Base-by-base conservation (phyloP, 2,888 invertebrate species). In the Caenorhabditis sinica region DNA sequence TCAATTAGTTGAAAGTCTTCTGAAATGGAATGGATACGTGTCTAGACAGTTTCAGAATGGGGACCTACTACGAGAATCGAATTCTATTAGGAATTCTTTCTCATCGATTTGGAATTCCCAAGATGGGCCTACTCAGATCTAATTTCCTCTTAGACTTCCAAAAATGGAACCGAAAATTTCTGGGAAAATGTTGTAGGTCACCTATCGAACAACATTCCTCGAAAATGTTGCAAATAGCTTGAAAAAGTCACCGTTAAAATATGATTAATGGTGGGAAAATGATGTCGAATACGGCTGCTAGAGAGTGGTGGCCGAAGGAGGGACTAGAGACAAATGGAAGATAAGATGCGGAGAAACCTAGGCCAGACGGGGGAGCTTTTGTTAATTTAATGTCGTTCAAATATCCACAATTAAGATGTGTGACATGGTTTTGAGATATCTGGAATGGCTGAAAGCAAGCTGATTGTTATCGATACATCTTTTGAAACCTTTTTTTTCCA, bases 251-350 rank as follows among this genome's bases (percentile, higher is more conserved):
- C 6, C 11, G 20, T n/a, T 17, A 65, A 65, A 65, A 40, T 49
- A 43, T 65, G n/a, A 65, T 65, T 30, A 65, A 65, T 65, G 28
- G 65, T 65, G 65, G 65, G 65, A 65, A 45, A 65, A 65, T 65
- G 45, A 28, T 20, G 28, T 45, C 25, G 43, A 63, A 65, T 25
- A 17, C 45, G 65, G 45, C n/a, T n/a, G n/a, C n/a, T n/a, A n/a
- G n/a, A n/a, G n/a, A n/a, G n/a, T n/a, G n/a, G n/a, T n/a, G n/a
- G n/a, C 6, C 11, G 25, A 15, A 28, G 28, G 28, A 28, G 15
- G 15, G 6, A 36, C 25, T 20, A 65, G 45, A 65, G 65, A 65
- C 25, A 65, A 49, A 65, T 65, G 65, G 45, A 65, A 65, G 65
- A 65, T 28, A 25, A n/a, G 15, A 8, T 15, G 8, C 43, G 28